phyloP scores from a whole-genome alignment of 1,140 invertebrate genomes.

The Drosophila sechellia region DNA sequence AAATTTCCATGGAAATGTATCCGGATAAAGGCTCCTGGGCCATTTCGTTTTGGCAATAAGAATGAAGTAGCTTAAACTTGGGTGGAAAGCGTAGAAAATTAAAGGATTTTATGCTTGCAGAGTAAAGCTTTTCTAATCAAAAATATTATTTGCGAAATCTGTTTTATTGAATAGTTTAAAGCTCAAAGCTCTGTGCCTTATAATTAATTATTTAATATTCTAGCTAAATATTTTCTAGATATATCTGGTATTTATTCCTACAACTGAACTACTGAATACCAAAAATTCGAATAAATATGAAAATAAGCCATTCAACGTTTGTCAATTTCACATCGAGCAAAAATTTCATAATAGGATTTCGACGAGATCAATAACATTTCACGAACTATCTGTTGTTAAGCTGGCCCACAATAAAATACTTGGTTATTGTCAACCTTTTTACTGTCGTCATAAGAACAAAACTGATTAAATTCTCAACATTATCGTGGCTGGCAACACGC shows the following conservation, averaged over 20 bases:
- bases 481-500: constrained; percentile 25
- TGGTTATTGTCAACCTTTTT: constrained; percentile 21
- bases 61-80: neutral
- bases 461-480: constrained; percentile 37
- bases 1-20: constrained; percentile 27
- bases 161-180: neutral
- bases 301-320: neutral
- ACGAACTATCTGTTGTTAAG: neutral
- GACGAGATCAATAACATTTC: constrained; percentile 11
- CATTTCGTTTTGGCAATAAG: constrained; percentile 3
- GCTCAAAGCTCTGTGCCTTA: neutral
- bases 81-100: neutral
- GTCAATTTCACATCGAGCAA: neutral
- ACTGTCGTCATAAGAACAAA: constrained; percentile 26
- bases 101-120: constrained; percentile 4
- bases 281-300: too few relatives aligned
- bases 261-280: too few relatives aligned
- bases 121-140: neutral
- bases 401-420: constrained; percentile 2
- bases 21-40: constrained; percentile 8
- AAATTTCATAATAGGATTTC: constrained; percentile 2
- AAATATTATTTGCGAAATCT: neutral
- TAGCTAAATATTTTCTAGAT: too few relatives aligned
- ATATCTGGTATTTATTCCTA: too few relatives aligned
- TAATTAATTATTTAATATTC: too few relatives aligned